A percentile compares a stretch with the other conserved stretches of the same genome.
These are phyloP conservation scores for Cynoglossus semilaevis DNA, from an alignment of 2,113 vertebrate species.

Conservation along the genomic window DNA sequence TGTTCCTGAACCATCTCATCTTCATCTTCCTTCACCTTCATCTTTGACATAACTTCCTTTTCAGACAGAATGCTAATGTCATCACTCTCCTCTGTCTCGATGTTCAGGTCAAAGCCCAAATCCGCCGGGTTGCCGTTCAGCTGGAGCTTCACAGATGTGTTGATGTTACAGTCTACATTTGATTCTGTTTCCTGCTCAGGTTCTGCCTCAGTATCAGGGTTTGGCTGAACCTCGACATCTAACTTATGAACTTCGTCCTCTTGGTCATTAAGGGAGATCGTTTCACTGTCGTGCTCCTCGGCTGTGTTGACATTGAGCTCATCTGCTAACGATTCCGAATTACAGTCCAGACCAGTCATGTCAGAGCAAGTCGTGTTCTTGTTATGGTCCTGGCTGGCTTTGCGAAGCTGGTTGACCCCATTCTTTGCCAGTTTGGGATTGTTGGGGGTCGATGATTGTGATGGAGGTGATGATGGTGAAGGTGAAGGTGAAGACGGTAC, in stretches of 20 bases:
- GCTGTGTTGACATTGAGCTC: conserved; percentile 53
- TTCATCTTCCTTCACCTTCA: conserved; percentile 59
- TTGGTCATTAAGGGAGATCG: conserved; percentile 58
- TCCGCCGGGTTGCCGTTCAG: conserved; percentile 46
- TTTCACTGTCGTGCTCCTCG: conserved; percentile 46
- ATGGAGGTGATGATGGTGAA: conserved; percentile 50
- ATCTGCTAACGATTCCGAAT: conserved; percentile 69
- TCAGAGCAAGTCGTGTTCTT: conserved; percentile 80
- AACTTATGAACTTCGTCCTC: conserved; percentile 47
- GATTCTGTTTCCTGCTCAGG: conserved; percentile 36
- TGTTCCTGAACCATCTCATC: conserved; percentile 31
- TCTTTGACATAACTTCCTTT: conserved; percentile 60
- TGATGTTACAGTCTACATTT: conserved; percentile 40
- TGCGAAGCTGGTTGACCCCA: conserved; percentile 93
- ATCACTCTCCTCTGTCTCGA: conserved; percentile 59
- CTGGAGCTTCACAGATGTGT: conserved; percentile 32
- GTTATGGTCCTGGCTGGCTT: conserved; percentile 92
- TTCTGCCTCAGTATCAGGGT: conserved; percentile 22
- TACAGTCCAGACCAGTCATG: conserved; percentile 47
- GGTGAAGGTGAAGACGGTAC: conserved; percentile 56
- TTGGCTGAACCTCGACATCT: conserved; percentile 26
- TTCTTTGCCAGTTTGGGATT: conserved; percentile 95
- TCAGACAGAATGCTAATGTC: conserved; percentile 71
- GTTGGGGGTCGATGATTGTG: conserved; percentile 62
- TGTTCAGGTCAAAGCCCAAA: conserved; percentile 43